Conservation (phyloP, 23 tunicate genomes). For the Halocynthia roretzi region DNA sequence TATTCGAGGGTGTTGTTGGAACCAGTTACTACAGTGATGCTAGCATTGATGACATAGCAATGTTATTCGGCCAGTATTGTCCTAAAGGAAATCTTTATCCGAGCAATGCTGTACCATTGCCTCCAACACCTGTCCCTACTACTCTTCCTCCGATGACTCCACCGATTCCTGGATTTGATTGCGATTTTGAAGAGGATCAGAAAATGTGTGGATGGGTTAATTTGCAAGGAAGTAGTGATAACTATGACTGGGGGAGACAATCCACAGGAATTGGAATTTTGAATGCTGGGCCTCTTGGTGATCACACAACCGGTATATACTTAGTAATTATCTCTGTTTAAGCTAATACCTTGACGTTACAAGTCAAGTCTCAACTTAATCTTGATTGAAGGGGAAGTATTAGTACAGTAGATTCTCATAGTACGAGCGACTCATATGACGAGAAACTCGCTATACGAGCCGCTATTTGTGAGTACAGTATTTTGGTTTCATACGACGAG, state of each 20-base stretch:
- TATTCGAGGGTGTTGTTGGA: constrained; percentile 28
- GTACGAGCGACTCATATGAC: no score
- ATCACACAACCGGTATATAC: constrained; percentile 43
- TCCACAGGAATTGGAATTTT: neutral
- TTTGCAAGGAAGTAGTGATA: constrained; percentile 4
- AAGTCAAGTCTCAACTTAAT: no score
- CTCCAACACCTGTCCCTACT: constrained; percentile 29
- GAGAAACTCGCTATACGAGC: no score
- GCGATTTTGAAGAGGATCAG: constrained; percentile 33
- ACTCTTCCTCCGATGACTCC: constrained; percentile 32
- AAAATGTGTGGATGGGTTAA: constrained; percentile 47
- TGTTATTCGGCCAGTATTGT: constrained; percentile 20
- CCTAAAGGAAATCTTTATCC: constrained; percentile 36
- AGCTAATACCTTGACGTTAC: neutral
- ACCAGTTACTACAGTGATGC: constrained; percentile 27
- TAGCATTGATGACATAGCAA: constrained; percentile 43
- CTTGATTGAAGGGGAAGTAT: no score
- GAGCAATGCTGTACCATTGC: constrained; percentile 29
- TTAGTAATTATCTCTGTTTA: neutral
- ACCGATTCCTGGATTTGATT: constrained; percentile 35
- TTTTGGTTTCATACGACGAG: no score
- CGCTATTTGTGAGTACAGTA: no score
- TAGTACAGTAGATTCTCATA: no score
- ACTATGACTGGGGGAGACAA: constrained; percentile 32
- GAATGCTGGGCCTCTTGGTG: constrained; percentile 49